Conservation (phyloP, 2,113 vertebrate species). For the Eolophus roseicapilla region DNA sequence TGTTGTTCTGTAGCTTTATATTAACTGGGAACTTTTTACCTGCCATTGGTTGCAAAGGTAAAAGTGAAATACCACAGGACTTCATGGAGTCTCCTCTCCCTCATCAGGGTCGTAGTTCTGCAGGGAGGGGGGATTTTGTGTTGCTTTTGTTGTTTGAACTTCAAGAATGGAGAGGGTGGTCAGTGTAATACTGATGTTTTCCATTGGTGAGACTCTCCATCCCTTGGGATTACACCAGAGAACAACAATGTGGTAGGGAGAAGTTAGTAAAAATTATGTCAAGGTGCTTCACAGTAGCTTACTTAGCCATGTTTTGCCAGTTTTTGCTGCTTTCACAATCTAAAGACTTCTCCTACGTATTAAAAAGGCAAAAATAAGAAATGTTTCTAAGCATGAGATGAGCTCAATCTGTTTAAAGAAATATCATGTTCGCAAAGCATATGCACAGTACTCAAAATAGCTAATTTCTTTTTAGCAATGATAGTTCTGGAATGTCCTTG, state of each 20-base stretch:
- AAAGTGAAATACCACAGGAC: not conserved
- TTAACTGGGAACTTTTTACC: not conserved
- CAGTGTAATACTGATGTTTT: not conserved
- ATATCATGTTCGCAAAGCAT: not conserved
- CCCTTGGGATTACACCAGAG: not conserved
- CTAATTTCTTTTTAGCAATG: slow-evolving; percentile 2
- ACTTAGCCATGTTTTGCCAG: not conserved
- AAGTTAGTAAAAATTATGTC: not conserved
- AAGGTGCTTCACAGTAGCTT: not conserved
- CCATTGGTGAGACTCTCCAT: not conserved
- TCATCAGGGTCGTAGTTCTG: not conserved
- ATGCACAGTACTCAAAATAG: slow-evolving; percentile 23
- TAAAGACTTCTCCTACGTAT: not conserved
- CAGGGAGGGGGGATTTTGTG: not conserved
- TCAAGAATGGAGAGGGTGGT: not conserved
- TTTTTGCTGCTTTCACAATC: not conserved
- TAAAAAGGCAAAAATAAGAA: not conserved
- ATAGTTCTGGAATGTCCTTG: slow-evolving; percentile 44
- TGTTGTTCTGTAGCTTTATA: not conserved
- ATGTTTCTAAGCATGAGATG: not conserved
- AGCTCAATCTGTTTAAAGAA: slow-evolving; percentile 34
- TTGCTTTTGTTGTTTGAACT: not conserved
- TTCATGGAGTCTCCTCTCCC: not conserved
- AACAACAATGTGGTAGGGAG: not conserved
- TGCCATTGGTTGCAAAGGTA: not conserved